Conservation (phyloP, 1,140 invertebrate genomes). For the Zelostemma sp. region DNA sequence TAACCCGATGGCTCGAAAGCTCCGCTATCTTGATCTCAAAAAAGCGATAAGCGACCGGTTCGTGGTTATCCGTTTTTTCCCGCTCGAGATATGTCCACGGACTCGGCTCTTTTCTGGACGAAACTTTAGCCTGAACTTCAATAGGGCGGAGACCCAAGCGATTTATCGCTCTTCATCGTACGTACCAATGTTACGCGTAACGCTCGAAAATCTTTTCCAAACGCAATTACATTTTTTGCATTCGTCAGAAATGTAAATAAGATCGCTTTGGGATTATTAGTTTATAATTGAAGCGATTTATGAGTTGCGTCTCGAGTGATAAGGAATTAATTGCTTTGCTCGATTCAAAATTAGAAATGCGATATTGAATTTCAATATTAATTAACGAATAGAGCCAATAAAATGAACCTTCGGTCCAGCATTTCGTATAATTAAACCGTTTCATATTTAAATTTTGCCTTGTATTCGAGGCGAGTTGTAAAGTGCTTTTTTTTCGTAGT, state of each 20-base stretch:
- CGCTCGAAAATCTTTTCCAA: too few relatives aligned
- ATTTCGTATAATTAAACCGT: neutral
- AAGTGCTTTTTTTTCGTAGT: too few relatives aligned
- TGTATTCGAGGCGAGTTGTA: too few relatives aligned
- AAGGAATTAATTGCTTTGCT: neutral
- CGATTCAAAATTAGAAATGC: neutral
- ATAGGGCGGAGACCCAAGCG: neutral
- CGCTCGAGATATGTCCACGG: neutral
- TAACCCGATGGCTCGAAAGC: conserved; percentile 30
- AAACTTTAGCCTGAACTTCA: conserved; percentile 4
- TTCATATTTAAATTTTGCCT: too few relatives aligned
- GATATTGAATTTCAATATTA: neutral
- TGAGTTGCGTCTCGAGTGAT: neutral
- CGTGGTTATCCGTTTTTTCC: conserved; percentile 1
- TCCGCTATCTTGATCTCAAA: conserved; percentile 29
- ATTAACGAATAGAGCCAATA: neutral
- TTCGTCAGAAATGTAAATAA: too few relatives aligned
- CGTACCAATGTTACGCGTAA: too few relatives aligned
- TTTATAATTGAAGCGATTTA: neutral
- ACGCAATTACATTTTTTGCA: too few relatives aligned
- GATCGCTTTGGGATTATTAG: neutral
- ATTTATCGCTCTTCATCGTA: neutral
- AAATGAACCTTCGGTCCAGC: neutral
- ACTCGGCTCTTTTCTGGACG: neutral
- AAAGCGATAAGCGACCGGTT: conserved; percentile 28